Percentiles rank a stretch among this genome's conserved stretches.
Conservation (phyloP, 2,888 invertebrate species). For the Watsonalla binaria region DNA sequence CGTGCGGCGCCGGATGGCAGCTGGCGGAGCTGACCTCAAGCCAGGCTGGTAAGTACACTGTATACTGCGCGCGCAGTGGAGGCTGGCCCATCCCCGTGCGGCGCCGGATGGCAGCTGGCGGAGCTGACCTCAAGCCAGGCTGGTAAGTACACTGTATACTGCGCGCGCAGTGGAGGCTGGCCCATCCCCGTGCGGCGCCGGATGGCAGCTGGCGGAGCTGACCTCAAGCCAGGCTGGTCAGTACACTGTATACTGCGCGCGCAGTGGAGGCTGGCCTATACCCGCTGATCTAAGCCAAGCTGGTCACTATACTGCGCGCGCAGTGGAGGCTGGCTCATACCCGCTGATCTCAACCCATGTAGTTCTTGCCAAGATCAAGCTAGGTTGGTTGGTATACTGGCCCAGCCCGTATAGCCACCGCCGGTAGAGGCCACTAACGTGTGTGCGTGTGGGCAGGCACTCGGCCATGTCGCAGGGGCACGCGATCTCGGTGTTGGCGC, state of each 20-base stretch:
- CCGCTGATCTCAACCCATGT: slow-evolving; percentile 87
- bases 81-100: no score
- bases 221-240: slow-evolving; percentile 85
- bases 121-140: no score
- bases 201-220: no score
- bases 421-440: neutral
- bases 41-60: slow-evolving; percentile 85
- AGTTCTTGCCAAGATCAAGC: slow-evolving; percentile 85
- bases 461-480: slow-evolving; percentile 99
- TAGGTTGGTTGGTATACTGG: no score
- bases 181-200: no score
- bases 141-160: neutral
- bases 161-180: no score
- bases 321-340: slow-evolving; percentile 96
- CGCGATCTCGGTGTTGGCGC: slow-evolving; percentile 94
- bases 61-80: slow-evolving; percentile 44
- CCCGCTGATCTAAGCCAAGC: slow-evolving; percentile 82
- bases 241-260: slow-evolving; percentile 84
- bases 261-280: slow-evolving; percentile 94
- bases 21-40: slow-evolving; percentile 86
- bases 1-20: slow-evolving; percentile 86
- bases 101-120: no score
- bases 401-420: no score
- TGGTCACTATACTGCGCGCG: slow-evolving; percentile 90
- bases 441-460: slow-evolving; percentile 84